phyloP scores from a whole-genome alignment of 1,140 invertebrate genomes.

The Probaryconus sp. region DNA sequence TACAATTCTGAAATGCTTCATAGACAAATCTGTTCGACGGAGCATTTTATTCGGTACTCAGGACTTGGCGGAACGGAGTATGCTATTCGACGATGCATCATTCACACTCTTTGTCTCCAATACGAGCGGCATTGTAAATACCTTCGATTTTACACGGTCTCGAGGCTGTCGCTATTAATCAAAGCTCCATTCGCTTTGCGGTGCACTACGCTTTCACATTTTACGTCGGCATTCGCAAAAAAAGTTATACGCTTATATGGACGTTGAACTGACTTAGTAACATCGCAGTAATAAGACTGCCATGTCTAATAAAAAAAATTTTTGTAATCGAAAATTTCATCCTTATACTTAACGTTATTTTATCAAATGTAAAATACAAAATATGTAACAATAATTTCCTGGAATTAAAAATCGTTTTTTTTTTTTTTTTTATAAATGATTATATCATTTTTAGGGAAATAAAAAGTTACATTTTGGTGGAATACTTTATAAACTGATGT shows the following conservation, averaged over 20 bases:
- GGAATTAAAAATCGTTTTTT: too few species aligned
- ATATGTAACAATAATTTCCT: too few species aligned
- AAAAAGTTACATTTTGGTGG: too few species aligned
- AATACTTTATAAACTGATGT: slow-evolving; percentile 21
- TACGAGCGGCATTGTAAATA: slow-evolving; percentile 34
- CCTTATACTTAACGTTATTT: slow-evolving; percentile 1
- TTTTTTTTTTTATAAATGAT: too few species aligned
- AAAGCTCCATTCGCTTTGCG: slow-evolving; percentile 53
- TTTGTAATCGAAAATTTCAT: too few species aligned
- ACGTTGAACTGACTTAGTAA: slow-evolving; percentile 26
- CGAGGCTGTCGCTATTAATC: slow-evolving; percentile 53
- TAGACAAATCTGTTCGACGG: slow-evolving; percentile 26
- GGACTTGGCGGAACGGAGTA: slow-evolving; percentile 28
- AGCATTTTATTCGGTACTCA: slow-evolving; percentile 26
- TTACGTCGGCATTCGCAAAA: slow-evolving; percentile 40
- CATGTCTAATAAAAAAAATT: slow-evolving; percentile 1
- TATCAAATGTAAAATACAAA: too few species aligned
- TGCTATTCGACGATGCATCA: slow-evolving; percentile 37
- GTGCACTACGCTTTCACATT: slow-evolving; percentile 54
- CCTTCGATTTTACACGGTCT: slow-evolving; percentile 55
- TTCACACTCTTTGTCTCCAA: slow-evolving; percentile 48
- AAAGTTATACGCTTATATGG: slow-evolving; percentile 22
- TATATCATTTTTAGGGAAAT: too few species aligned
- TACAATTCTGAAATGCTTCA: not conserved
- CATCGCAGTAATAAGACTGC: slow-evolving; percentile 12